These are phyloP conservation scores for Pongo abelii DNA, from an alignment of 2,113 vertebrate species.

Conservation along the genomic window DNA sequence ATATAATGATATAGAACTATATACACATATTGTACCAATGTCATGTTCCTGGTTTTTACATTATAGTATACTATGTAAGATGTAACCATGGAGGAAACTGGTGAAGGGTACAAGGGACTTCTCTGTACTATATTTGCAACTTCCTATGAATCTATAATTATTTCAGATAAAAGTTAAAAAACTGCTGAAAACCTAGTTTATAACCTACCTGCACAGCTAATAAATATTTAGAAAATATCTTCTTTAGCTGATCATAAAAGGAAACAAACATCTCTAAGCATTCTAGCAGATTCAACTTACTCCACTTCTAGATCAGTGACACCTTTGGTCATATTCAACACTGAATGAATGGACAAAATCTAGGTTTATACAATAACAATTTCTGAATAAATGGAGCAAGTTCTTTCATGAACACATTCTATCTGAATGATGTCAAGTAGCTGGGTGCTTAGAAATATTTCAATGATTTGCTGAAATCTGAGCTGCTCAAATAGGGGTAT, in stretches of 20 bases:
- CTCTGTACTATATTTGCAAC: conserved; percentile 22
- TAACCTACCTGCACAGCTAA: conserved; percentile 1
- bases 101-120: neutral
- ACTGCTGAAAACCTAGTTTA: conserved; percentile 23
- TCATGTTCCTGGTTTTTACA: neutral
- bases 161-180: conserved; percentile 41
- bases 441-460: conserved; percentile 36
- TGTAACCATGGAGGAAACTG: neutral
- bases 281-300: conserved; percentile 45
- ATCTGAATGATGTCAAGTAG: conserved; percentile 29
- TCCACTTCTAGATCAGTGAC: conserved; percentile 8
- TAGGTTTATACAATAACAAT: neutral
- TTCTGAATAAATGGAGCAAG: conserved; percentile 10
- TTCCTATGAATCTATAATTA: neutral
- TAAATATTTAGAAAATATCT: conserved; percentile 15
- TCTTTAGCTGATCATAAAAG: conserved; percentile 36
- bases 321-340: neutral
- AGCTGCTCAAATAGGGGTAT: neutral
- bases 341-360: neutral
- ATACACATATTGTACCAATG: neutral
- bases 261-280: conserved; percentile 25
- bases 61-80: neutral
- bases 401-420: conserved; percentile 30
- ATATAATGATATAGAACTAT: neutral
- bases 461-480: conserved; percentile 17